Evolutionary conservation across 1,140 invertebrate genomes (phyloP).

Genomic region (Triops cancriformis): DNA sequence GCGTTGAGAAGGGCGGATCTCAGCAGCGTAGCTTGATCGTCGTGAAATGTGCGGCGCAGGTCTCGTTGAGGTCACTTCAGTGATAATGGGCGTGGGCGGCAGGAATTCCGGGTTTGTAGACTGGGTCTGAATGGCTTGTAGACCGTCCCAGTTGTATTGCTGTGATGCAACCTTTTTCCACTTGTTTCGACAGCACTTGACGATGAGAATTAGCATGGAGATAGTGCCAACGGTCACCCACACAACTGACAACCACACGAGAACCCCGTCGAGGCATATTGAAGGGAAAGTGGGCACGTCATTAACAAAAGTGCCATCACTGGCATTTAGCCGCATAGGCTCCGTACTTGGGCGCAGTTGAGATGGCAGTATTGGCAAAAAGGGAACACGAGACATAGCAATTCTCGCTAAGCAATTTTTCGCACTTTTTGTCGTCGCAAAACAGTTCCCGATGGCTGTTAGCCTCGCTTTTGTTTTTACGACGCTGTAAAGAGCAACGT

Average conservation of each 20-base stretch:
- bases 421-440: neutral
- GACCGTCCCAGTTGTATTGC: slow-evolving; percentile 24
- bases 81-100: neutral
- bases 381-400: neutral
- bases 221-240: slow-evolving; percentile 25
- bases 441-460: neutral
- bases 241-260: slow-evolving; percentile 20
- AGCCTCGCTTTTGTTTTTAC: neutral
- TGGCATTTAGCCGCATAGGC: neutral
- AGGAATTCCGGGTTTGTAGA: neutral
- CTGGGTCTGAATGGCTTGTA: slow-evolving; percentile 15
- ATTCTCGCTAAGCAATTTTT: neutral
- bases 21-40: neutral
- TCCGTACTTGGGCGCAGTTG: neutral
- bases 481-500: neutral
- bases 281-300: neutral
- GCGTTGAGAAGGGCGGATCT: neutral
- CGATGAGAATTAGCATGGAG: slow-evolving; percentile 15
- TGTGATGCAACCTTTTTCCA: slow-evolving; percentile 21
- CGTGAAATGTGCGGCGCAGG: neutral
- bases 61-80: neutral
- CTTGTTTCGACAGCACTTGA: slow-evolving; percentile 23
- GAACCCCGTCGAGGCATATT: slow-evolving; percentile 26
- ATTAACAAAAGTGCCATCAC: neutral
- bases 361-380: neutral